Percentiles rank a stretch among this genome's conserved stretches.
Conservation (phyloP, 2,888 invertebrate species). For the Dynastes grantii region DNA sequence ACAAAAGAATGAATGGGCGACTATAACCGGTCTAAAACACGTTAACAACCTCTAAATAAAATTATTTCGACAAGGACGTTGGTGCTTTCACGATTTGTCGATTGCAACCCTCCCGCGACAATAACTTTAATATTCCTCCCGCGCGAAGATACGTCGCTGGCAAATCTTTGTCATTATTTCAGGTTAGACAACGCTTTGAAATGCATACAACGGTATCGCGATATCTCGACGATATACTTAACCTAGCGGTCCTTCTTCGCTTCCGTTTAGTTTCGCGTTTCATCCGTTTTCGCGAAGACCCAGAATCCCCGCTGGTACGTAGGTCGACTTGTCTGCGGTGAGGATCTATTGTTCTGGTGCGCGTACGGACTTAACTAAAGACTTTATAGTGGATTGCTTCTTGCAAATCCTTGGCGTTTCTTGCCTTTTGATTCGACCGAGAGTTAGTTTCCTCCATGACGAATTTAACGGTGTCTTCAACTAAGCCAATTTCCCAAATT, state of each 20-base stretch:
- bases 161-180: constrained; percentile 69
- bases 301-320: constrained; percentile 47
- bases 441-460: constrained; percentile 69
- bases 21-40: not conserved
- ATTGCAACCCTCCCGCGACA: constrained; percentile 5
- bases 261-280: constrained; percentile 13
- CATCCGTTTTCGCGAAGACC: not conserved
- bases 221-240: constrained; percentile 66
- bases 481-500: constrained; percentile 44
- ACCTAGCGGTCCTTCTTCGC: constrained; percentile 11
- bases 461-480: constrained; percentile 64
- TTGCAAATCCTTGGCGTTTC: constrained; percentile 67
- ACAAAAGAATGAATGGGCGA: too few species aligned
- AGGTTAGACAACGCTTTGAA: constrained; percentile 67
- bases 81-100: constrained; percentile 53
- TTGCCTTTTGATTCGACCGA: constrained; percentile 58
- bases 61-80: not conserved
- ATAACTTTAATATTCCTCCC: constrained; percentile 63
- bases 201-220: constrained; percentile 63
- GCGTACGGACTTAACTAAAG: constrained; percentile 65
- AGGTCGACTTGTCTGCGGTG: constrained; percentile 63
- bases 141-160: constrained; percentile 63
- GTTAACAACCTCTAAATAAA: not conserved
- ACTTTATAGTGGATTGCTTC: constrained; percentile 70
- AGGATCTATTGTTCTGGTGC: constrained; percentile 66